Conservation (phyloP, 2,888 invertebrate genomes). For the Amphipyra berbera region DNA sequence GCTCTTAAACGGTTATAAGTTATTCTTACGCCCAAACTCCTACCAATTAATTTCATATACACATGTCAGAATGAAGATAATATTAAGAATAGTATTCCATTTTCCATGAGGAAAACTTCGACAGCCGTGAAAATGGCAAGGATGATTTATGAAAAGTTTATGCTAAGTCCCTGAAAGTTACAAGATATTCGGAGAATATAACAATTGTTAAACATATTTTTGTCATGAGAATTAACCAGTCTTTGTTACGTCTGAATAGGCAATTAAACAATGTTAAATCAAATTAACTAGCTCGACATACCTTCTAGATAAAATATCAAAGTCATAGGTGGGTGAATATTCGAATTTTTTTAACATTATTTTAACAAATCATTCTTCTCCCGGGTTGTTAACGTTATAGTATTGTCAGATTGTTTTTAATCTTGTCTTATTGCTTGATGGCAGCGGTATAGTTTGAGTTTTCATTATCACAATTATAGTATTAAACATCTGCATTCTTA, state of each 20-base stretch:
- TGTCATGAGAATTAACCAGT: not conserved
- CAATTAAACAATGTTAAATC: not conserved
- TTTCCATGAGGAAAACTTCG: slow-evolving; percentile 23
- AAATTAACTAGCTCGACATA: not conserved
- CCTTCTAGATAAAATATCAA: not conserved
- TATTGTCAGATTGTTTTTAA: too few species aligned
- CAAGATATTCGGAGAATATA: not conserved
- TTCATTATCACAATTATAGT: too few species aligned
- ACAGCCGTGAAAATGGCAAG: slow-evolving; percentile 19
- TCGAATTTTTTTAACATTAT: too few species aligned
- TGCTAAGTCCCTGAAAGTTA: slow-evolving; percentile 7
- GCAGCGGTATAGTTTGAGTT: too few species aligned
- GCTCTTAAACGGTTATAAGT: too few species aligned
- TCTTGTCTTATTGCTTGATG: too few species aligned
- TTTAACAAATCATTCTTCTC: too few species aligned
- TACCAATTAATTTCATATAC: slow-evolving; percentile 40
- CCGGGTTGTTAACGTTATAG: too few species aligned
- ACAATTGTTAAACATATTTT: slow-evolving; percentile 1
- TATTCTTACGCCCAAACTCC: slow-evolving; percentile 4
- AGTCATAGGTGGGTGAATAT: too few species aligned
- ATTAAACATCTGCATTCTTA: too few species aligned
- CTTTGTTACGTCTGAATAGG: not conserved
- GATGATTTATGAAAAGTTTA: slow-evolving; percentile 8
- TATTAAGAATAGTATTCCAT: slow-evolving; percentile 20
- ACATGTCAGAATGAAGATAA: slow-evolving; percentile 8